Evolutionary conservation across 2,888 invertebrate genomes (phyloP).

Genomic region (Harpalus rubripes): DNA sequence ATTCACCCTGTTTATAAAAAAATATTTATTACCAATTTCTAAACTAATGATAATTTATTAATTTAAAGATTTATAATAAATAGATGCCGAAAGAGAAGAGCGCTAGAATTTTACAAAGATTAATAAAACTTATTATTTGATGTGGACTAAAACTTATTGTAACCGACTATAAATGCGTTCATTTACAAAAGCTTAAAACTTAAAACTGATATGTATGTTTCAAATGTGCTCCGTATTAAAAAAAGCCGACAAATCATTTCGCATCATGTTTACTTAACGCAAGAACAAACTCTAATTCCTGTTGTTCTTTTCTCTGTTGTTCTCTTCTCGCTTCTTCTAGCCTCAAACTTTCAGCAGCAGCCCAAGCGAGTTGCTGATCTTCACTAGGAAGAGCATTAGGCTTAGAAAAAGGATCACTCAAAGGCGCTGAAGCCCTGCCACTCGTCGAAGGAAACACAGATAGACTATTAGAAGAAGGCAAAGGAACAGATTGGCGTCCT

Average conservation of each 20-base stretch:
- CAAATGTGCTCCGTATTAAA: constrained; percentile 48
- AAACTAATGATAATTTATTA: background rate
- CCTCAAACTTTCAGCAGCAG: constrained; percentile 83
- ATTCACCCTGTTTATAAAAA: background rate
- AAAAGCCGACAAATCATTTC: constrained; percentile 63
- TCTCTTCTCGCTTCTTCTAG: constrained; percentile 82
- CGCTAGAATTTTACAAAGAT: background rate
- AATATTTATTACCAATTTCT: constrained; percentile 2
- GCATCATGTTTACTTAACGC: constrained; percentile 80
- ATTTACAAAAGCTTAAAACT: constrained; percentile 60
- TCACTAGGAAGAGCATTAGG: constrained; percentile 78
- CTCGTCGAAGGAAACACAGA: constrained; percentile 69
- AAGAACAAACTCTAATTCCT: constrained; percentile 86
- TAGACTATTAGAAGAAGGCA: constrained; percentile 70
- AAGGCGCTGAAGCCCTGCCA: constrained; percentile 74
- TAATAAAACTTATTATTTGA: constrained; percentile 29
- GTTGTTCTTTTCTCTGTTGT: constrained; percentile 82
- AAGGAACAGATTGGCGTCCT: constrained; percentile 71
- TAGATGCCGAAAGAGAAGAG: background rate
- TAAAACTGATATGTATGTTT: constrained; percentile 65
- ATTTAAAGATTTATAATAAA: constrained; percentile 13
- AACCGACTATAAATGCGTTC: constrained; percentile 49
- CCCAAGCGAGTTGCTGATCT: constrained; percentile 87
- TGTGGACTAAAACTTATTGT: constrained; percentile 39
- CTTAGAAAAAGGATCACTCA: constrained; percentile 71